Percentiles rank a stretch among this genome's conserved stretches.
Evolutionary conservation across 2,797 vertebrate genomes (phyloP).

Genomic region (Scarus forsteni): DNA sequence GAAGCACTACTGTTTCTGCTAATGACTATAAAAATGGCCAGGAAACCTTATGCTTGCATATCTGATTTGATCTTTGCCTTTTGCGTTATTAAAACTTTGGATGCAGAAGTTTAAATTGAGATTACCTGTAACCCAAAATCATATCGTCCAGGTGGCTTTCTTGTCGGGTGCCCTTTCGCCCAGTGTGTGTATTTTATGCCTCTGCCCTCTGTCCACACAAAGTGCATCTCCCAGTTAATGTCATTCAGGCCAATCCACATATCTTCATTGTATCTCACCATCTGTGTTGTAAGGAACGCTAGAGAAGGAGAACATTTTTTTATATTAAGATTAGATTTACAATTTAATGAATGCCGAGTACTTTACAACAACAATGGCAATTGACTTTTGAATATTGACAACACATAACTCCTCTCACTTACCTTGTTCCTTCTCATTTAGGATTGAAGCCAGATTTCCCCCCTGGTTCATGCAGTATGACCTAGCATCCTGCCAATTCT

Average conservation of each 20-base stretch:
- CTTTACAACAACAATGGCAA: background rate
- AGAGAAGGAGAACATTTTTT: constrained; percentile 9
- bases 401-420: constrained; percentile 7
- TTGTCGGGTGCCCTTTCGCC: constrained; percentile 91
- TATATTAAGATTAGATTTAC: background rate
- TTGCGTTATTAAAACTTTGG: background rate
- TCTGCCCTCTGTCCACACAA: constrained; percentile 94
- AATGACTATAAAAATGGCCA: no score
- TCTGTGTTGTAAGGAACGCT: constrained; percentile 91
- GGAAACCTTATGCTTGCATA: no score
- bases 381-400: background rate
- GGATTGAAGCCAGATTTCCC: constrained; percentile 91
- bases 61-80: background rate
- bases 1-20: no score
- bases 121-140: constrained; percentile 60
- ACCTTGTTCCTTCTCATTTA: constrained; percentile 90
- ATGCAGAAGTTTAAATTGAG: background rate
- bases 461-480: constrained; percentile 84
- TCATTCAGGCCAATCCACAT: constrained; percentile 96
- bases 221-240: constrained; percentile 91
- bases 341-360: background rate
- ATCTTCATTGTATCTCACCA: constrained; percentile 78
- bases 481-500: constrained; percentile 88
- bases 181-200: constrained; percentile 92
- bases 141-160: constrained; percentile 58